Percentiles rank a stretch among this genome's conserved stretches.
Conservation (phyloP, 2,113 vertebrate genomes). For the Salvelinus namaycush region DNA sequence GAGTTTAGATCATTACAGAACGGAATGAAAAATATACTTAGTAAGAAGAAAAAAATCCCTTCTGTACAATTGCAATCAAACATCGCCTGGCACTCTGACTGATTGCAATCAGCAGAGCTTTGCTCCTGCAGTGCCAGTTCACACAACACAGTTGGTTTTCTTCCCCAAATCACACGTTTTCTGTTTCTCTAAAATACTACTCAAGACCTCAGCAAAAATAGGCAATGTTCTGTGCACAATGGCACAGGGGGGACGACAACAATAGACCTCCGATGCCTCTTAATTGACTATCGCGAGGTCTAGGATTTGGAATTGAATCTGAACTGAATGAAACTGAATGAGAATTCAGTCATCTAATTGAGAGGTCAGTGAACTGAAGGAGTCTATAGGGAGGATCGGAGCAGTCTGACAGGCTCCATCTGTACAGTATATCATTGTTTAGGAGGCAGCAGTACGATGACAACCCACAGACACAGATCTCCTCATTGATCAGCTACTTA, state of each 20-base stretch:
- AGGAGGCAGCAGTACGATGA: constrained; percentile 27
- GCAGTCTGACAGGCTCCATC: background rate
- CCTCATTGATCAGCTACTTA: constrained; percentile 65
- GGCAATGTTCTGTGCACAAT: background rate
- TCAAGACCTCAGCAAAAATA: too few relatives aligned
- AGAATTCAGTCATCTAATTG: background rate
- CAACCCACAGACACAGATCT: constrained; percentile 51
- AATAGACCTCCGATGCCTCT: background rate
- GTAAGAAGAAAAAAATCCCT: constrained; percentile 43
- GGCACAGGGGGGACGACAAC: background rate
- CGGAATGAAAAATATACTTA: constrained; percentile 32
- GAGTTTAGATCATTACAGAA: constrained; percentile 45
- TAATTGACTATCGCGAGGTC: background rate
- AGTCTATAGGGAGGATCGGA: background rate
- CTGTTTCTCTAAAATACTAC: background rate
- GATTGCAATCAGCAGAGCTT: constrained; percentile 58
- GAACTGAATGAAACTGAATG: background rate
- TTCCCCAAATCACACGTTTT: background rate
- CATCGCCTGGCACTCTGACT: constrained; percentile 64
- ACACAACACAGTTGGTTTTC: constrained; percentile 5
- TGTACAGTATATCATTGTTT: constrained; percentile 34
- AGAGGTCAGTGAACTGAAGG: background rate
- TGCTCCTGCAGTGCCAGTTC: constrained; percentile 37
- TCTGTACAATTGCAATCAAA: constrained; percentile 55
- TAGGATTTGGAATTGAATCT: background rate